Evolutionary conservation across 2,888 invertebrate genomes (phyloP), one percentile per base, ranked within the genome.

Genomic region (Drosophila conformis): DNA sequence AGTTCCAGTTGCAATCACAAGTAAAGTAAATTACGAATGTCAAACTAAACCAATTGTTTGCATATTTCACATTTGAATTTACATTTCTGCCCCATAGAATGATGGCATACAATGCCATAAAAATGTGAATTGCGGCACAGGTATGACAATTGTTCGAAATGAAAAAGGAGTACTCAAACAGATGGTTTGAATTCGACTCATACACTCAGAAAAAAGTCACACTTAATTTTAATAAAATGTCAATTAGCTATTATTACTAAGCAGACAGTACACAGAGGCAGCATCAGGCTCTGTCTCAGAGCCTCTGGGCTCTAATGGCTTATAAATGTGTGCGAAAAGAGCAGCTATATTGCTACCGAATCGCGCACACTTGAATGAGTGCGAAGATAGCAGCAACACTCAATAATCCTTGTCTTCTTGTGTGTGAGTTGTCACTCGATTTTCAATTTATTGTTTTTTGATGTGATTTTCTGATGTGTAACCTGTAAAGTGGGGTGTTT

Each of bases 121-220:
- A 68, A 76, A 65, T 75, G 58, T 62, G 65, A 57, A 75, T 60
- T 69, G 52, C 56, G n/a, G 48, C 62, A 33, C 66, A 80, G 76
- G 70, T 80, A 76, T 76, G 63, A 77, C 42, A 76, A 77, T 61
- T 76, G 63, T 60, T 59, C 62, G 63, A 79, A 62, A 75, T 65
- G 66, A 75, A 69, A 66, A 69, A 35, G 35, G 27, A 4, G 31
- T 18, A 29, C 5, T 4, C 27, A 48, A 35, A 36, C 10, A 31
- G n/a, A 68, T 21, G 25, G n/a, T 51, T 64, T 68, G 69, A 63
- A 74, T 62, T 25, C 36, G 11, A 11, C 35, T n/a, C 25, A 31
- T 33, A 2, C 25, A 25, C 46, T 25, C 15, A 15, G 46, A 25
- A 15, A 46, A 21, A 46, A 15, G 4, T 15, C 15, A 21, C 13